Percentiles rank a stretch among this genome's conserved stretches.
Evolutionary conservation across 2,797 vertebrate genomes (phyloP).

Genomic region (Tachyglossus aculeatus): DNA sequence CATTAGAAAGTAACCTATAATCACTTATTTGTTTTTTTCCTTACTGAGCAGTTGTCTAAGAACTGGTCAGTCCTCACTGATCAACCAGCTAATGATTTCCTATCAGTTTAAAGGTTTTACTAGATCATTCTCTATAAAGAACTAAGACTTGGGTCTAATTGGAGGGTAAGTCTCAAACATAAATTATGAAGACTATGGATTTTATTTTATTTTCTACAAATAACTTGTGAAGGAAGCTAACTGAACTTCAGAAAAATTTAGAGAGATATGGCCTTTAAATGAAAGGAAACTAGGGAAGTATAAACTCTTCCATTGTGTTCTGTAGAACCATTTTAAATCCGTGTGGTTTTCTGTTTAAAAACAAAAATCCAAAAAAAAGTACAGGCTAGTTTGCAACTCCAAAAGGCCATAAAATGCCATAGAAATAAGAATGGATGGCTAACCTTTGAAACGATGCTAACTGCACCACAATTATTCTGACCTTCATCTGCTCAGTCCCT

Average conservation of each 20-base stretch:
- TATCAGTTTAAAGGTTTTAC: constrained; percentile 51
- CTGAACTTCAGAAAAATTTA: constrained; percentile 51
- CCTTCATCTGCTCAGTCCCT: constrained; percentile 60
- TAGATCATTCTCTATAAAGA: constrained; percentile 51
- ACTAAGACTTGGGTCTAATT: constrained; percentile 46
- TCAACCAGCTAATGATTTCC: constrained; percentile 58
- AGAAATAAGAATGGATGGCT: constrained; percentile 72
- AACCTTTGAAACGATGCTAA: constrained; percentile 70
- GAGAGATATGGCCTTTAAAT: constrained; percentile 32
- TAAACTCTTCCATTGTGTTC: constrained; percentile 40
- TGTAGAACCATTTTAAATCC: constrained; percentile 57
- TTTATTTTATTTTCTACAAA: constrained; percentile 56
- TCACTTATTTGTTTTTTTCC: constrained; percentile 24
- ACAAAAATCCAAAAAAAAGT: background rate
- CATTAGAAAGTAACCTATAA: constrained; percentile 40
- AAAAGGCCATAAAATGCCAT: constrained; percentile 75
- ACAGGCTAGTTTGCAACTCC: constrained; percentile 47
- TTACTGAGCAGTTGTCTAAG: constrained; percentile 46
- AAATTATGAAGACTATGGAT: constrained; percentile 52
- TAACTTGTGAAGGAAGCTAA: constrained; percentile 45
- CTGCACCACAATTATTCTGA: constrained; percentile 64
- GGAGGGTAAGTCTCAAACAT: constrained; percentile 57
- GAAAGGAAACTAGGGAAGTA: constrained; percentile 44
- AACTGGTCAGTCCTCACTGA: constrained; percentile 4
- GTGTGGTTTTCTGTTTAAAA: constrained; percentile 40